Evolutionary conservation across 2,888 invertebrate genomes (phyloP).

Genomic region (Thera britannica): DNA sequence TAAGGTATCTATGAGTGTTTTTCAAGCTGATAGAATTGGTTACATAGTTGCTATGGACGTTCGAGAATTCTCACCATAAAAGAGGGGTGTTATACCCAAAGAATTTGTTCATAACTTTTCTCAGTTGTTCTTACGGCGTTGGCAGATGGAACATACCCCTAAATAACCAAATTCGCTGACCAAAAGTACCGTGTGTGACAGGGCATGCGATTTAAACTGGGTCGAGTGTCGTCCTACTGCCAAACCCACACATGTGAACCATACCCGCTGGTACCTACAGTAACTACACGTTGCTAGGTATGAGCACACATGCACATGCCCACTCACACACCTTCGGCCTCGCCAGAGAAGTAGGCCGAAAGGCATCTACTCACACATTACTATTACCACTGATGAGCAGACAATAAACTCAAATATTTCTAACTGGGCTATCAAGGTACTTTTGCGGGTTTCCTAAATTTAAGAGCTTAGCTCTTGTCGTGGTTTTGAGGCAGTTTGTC

Average conservation of each 20-base stretch:
- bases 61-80: no score
- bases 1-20: no score
- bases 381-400: conserved; percentile 9
- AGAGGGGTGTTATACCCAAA: no score
- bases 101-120: not conserved
- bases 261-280: conserved; percentile 40
- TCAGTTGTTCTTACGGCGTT: not conserved
- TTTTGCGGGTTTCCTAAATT: not conserved
- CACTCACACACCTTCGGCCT: conserved; percentile 14
- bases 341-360: conserved; percentile 64
- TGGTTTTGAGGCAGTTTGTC: no score
- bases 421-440: conserved; percentile 2
- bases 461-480: no score
- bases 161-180: conserved; percentile 15
- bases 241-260: conserved; percentile 59
- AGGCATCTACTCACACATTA: conserved; percentile 21
- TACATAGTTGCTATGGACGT: no score
- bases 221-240: conserved; percentile 68
- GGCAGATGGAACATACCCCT: not conserved
- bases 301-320: conserved; percentile 50
- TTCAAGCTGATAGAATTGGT: no score
- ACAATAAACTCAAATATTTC: conserved; percentile 20
- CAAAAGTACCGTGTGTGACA: conserved; percentile 20
- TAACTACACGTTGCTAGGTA: conserved; percentile 5
- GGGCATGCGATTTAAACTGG: conserved; percentile 52